phyloP scores from a whole-genome alignment of 2,113 vertebrate genomes.

The Triplophysa rosa region DNA sequence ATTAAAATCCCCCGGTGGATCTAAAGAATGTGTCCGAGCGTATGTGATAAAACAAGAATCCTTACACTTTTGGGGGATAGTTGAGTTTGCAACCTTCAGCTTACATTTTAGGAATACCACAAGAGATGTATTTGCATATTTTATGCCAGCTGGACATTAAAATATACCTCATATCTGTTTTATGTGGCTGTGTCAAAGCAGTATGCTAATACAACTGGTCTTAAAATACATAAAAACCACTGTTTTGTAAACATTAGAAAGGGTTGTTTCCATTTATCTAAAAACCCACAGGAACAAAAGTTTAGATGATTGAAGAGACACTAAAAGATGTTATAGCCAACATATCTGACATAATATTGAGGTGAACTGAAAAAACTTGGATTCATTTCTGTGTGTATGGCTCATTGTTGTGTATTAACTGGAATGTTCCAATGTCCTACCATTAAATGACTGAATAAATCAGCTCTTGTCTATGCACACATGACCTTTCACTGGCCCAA shows the following conservation, averaged over 20 bases:
- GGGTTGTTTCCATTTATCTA: too few species aligned
- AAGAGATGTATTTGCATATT: constrained; percentile 12
- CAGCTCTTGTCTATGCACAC: neutral
- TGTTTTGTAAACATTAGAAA: too few species aligned
- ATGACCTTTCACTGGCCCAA: constrained; percentile 15
- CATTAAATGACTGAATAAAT: neutral
- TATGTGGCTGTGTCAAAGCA: neutral
- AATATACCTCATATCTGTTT: neutral
- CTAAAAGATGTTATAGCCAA: too few species aligned
- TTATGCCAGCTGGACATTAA: neutral
- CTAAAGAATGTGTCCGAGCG: neutral
- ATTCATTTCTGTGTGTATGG: neutral
- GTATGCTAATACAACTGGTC: neutral
- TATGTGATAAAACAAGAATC: neutral
- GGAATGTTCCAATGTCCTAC: constrained; percentile 15
- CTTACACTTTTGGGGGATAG: neutral
- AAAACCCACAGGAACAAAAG: too few species aligned
- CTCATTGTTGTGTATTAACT: constrained; percentile 10
- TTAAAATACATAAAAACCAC: neutral
- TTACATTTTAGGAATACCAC: neutral
- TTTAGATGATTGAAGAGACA: too few species aligned
- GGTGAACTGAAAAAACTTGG: neutral
- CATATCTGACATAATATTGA: neutral
- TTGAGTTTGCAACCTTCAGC: neutral
- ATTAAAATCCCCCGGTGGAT: constrained; percentile 2